phyloP scores from a whole-genome alignment of 2,888 invertebrate species.

The Sympetrum striolatum region DNA sequence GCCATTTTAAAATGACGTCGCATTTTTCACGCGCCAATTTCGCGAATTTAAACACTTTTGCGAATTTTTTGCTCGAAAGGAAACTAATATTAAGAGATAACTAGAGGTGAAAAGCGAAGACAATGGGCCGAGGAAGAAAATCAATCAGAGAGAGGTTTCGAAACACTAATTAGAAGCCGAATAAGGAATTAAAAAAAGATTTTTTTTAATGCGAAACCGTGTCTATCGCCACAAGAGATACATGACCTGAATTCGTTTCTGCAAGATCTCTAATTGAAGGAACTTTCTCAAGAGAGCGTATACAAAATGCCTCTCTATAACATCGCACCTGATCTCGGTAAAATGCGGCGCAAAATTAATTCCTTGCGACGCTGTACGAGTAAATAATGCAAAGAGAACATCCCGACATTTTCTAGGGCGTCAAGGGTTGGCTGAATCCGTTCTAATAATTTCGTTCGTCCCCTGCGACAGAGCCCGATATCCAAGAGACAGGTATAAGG shows the following conservation, averaged over 20 bases:
- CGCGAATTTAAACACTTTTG: background rate
- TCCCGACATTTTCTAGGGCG: too few species aligned
- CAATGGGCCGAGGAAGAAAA: background rate
- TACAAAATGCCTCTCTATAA: too few species aligned
- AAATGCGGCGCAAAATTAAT: too few species aligned
- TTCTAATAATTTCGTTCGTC: too few species aligned
- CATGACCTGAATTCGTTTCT: constrained; percentile 10
- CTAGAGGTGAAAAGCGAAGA: background rate
- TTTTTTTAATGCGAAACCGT: background rate
- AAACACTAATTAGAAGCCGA: background rate
- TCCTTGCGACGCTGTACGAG: too few species aligned
- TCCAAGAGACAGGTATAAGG: too few species aligned
- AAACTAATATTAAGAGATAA: background rate
- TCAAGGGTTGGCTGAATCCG: too few species aligned
- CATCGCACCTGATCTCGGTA: too few species aligned
- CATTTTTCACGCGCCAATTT: background rate
- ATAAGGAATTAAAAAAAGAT: background rate
- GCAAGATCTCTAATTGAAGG: constrained; percentile 14
- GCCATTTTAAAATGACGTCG: background rate
- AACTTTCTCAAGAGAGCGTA: background rate
- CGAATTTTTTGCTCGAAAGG: background rate
- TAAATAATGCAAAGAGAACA: too few species aligned
- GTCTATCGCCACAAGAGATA: background rate
- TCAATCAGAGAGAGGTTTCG: background rate
- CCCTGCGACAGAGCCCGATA: too few species aligned